Evolutionary conservation across 2,113 vertebrate genomes (phyloP).

Genomic region (Talpa occidentalis): DNA sequence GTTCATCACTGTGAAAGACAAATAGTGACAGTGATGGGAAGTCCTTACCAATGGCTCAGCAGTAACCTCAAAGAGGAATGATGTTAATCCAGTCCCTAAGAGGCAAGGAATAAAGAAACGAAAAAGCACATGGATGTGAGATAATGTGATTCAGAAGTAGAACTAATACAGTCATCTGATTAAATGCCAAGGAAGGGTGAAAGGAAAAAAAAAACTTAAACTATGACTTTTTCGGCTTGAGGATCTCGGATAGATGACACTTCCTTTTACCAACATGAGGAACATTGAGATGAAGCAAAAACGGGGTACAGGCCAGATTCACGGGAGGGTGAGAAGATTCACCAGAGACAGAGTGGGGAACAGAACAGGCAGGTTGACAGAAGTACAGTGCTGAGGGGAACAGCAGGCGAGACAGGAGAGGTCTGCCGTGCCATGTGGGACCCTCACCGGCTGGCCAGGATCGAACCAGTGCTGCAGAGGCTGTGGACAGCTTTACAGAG

Average conservation of each 20-base stretch:
- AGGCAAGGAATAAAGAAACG: neutral
- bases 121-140: neutral
- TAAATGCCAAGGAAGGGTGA: neutral
- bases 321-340: too few relatives aligned
- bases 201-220: neutral
- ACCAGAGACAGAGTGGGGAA: too few relatives aligned
- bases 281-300: neutral
- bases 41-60: neutral
- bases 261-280: neutral
- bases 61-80: neutral
- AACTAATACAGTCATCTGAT: neutral
- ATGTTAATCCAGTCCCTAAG: neutral
- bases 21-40: neutral
- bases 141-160: neutral
- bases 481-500: too few relatives aligned
- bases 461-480: too few relatives aligned
- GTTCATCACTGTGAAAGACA: neutral
- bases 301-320: too few relatives aligned
- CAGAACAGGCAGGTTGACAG: too few relatives aligned
- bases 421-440: too few relatives aligned
- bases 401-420: too few relatives aligned
- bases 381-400: too few relatives aligned
- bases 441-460: too few relatives aligned
- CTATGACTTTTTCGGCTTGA: neutral
- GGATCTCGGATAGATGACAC: neutral